Percentiles rank a stretch among this genome's conserved stretches.
Evolutionary conservation across 1,140 invertebrate genomes (phyloP).

Genomic region (Trichogramma pretiosum): DNA sequence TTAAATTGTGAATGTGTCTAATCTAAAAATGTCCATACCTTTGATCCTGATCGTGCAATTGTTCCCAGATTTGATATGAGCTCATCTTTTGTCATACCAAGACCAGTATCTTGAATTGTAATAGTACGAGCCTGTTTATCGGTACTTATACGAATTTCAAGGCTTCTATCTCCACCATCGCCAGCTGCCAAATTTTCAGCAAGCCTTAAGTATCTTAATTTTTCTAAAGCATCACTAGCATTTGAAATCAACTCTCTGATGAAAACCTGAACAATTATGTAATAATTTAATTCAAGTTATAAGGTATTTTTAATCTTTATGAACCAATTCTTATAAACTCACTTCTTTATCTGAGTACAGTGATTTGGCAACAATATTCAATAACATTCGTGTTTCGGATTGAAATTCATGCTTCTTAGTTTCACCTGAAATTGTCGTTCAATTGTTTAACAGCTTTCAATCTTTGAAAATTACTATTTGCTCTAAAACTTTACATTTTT

Average conservation of each 20-base stretch:
- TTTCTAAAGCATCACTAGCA: constrained; percentile 93
- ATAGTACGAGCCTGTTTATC: constrained; percentile 80
- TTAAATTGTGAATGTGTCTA: background rate
- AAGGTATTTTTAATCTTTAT: background rate
- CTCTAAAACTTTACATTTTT: too few species aligned
- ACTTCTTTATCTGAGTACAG: constrained; percentile 97
- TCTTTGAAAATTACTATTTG: background rate
- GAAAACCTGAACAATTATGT: constrained; percentile 47
- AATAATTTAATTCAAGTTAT: background rate
- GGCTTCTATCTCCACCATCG: constrained; percentile 46
- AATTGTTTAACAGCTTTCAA: background rate
- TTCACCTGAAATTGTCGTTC: constrained; percentile 33
- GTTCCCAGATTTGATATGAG: constrained; percentile 85
- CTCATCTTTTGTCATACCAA: constrained; percentile 92
- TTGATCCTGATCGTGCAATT: constrained; percentile 91
- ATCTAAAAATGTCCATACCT: constrained; percentile 47
- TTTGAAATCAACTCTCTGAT: constrained; percentile 93
- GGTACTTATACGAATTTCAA: constrained; percentile 84
- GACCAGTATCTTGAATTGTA: constrained; percentile 85
- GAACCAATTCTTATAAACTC: constrained; percentile 18
- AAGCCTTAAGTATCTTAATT: constrained; percentile 68
- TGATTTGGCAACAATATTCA: constrained; percentile 95
- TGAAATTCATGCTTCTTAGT: constrained; percentile 75
- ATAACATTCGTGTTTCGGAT: constrained; percentile 88
- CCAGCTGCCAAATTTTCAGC: constrained; percentile 45